Evolutionary conservation across 2,888 invertebrate genomes (phyloP), one percentile per base, ranked within the genome.

Genomic region (Drosophila villosipedis): DNA sequence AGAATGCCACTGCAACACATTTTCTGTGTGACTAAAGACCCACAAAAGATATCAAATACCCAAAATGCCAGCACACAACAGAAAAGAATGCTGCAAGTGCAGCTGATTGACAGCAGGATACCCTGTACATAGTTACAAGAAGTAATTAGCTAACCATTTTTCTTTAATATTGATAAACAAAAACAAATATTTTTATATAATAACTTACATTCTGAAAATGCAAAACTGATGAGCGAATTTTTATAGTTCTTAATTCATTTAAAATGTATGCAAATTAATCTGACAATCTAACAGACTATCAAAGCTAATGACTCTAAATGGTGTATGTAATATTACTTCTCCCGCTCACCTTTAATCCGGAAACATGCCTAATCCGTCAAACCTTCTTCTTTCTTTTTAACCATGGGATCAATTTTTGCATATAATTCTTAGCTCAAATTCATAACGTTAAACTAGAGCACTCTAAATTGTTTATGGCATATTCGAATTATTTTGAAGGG

Each of bases 21-120:
- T 49, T 85, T 70, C 78, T 69, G 67, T 80, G 78, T 76, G 84
- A 80, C 78, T 82, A 76, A 78, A 71, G 70, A 68, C 66, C 65
- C 73, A 87, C 82, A 84, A 84, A 80, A 87, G 80, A 84, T 84
- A 84, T 82, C 80, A 75, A 84, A 87, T 84, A 72, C 87, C 89
- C 79, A 61, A 84, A 84, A 76, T 77, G 70, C 60, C 63, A 55
- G 58, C 62, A 67, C 35, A 64, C 50, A 63, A 66, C n/a, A 50
- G 55, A 33, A 14, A 59, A 54, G 50, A 41, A 71, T 61, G 37
- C 49, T 35, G 39, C 12, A 43, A 41, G 2, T 22, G 3, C 30
- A n/a, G 30, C 16, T 57, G 60, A 14, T 2, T 31, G 57, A 54
- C 47, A 4, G 2, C 22, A 0, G 9, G 10, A 53, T 79, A 77